Conservation (phyloP, 2,113 vertebrate genomes). For the Planiliza haematocheilus region DNA sequence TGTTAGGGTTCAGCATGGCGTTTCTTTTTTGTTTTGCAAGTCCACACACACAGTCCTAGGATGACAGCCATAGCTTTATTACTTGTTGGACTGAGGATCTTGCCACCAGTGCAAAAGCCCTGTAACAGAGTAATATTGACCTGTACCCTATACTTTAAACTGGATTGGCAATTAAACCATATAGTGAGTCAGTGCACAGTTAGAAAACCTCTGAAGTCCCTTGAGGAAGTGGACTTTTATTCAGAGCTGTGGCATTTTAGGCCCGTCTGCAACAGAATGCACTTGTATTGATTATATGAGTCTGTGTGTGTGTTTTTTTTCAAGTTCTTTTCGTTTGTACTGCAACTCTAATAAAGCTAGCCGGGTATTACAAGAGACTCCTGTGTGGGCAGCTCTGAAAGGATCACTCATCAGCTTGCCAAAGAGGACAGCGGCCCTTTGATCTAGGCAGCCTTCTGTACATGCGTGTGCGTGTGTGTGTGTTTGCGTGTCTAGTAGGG, state of each 20-base stretch:
- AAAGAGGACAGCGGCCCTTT: conserved; percentile 76
- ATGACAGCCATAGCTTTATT: conserved; percentile 44
- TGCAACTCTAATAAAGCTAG: conserved; percentile 69
- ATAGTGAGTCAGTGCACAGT: neutral
- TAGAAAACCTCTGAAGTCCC: conserved; percentile 13
- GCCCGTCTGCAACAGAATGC: conserved; percentile 24
- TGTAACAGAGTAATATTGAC: conserved; percentile 15
- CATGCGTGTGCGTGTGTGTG: conserved; percentile 31
- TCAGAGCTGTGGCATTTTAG: conserved; percentile 7
- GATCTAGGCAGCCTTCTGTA: conserved; percentile 64
- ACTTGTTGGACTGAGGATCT: conserved; percentile 26
- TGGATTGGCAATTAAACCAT: conserved; percentile 25
- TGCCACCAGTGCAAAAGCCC: conserved; percentile 30
- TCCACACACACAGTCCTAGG: conserved; percentile 6
- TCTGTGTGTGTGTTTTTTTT: neutral
- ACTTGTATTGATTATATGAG: conserved; percentile 34
- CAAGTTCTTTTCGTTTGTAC: conserved; percentile 26
- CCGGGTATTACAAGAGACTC: conserved; percentile 71
- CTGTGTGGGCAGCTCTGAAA: conserved; percentile 75
- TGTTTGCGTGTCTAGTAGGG: conserved; percentile 45
- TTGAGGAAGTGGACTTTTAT: conserved; percentile 2
- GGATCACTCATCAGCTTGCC: conserved; percentile 75
- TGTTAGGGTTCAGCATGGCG: conserved; percentile 53
- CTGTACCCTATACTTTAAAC: conserved; percentile 20
- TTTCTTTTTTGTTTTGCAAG: conserved; percentile 45